phyloP scores from a whole-genome alignment of 1,140 invertebrate species.

The Pemphigus obesinymphae region DNA sequence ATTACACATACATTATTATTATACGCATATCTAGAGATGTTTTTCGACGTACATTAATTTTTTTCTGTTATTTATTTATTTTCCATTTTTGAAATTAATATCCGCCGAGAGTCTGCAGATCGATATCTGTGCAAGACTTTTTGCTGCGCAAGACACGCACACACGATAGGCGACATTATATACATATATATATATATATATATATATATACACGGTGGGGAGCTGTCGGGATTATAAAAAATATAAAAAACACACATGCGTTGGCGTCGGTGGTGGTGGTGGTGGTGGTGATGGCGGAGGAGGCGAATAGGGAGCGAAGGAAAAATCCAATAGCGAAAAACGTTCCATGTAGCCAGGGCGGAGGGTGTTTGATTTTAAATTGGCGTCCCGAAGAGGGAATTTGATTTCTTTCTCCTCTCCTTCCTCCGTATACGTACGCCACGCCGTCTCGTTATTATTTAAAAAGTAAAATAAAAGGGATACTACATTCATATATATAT shows the following conservation, averaged over 20 bases:
- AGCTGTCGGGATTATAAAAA: constrained; percentile 30
- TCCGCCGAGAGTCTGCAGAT: constrained; percentile 18
- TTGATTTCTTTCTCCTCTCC: constrained; percentile 24
- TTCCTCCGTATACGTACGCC: not conserved
- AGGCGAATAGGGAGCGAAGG: not conserved
- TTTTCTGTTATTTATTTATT: not conserved
- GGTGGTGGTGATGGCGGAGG: not conserved
- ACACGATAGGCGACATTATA: not conserved
- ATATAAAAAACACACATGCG: not conserved
- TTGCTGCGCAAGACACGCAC: constrained; percentile 12
- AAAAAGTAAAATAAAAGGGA: constrained; percentile 39
- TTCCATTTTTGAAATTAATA: constrained; percentile 36
- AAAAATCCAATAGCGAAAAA: constrained; percentile 39
- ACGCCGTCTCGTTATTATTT: constrained; percentile 36
- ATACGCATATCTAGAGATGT: not conserved
- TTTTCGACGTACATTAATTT: constrained; percentile 24
- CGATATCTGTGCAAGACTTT: constrained; percentile 21
- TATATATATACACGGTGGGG: not conserved
- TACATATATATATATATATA: not conserved
- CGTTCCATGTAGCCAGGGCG: not conserved
- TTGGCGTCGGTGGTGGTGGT: no score
- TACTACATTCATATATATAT: not conserved
- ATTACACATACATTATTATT: not conserved
- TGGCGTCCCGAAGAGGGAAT: constrained; percentile 32
- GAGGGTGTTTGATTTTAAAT: constrained; percentile 40